phyloP scores from a whole-genome alignment of 2,888 invertebrate genomes.

The Oeneis ivallda region DNA sequence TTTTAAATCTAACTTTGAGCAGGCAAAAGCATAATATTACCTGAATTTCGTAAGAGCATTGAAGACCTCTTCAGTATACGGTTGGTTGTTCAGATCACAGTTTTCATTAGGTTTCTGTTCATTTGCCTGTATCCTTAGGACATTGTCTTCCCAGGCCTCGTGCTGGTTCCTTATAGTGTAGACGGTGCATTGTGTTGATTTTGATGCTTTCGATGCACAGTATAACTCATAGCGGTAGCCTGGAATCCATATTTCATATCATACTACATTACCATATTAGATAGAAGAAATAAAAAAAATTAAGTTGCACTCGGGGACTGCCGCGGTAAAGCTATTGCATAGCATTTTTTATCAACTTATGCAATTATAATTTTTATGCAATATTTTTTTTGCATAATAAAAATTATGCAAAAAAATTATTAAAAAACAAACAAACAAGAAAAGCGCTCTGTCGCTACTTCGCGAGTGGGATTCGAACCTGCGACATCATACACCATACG shows the following conservation, averaged over 20 bases:
- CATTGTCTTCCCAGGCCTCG: constrained; percentile 89
- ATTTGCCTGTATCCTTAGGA: constrained; percentile 57
- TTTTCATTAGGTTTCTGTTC: constrained; percentile 23
- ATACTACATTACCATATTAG: neutral
- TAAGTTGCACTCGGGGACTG: too few relatives aligned
- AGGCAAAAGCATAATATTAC: constrained; percentile 45
- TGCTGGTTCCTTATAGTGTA: constrained; percentile 89
- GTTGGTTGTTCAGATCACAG: constrained; percentile 42
- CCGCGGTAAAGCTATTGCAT: too few relatives aligned
- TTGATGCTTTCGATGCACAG: constrained; percentile 93
- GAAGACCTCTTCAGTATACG: constrained; percentile 88
- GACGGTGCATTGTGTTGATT: constrained; percentile 94
- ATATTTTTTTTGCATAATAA: too few relatives aligned
- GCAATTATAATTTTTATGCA: too few relatives aligned
- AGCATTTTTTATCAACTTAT: too few relatives aligned
- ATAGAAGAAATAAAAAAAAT: too few relatives aligned
- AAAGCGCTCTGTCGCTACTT: too few relatives aligned
- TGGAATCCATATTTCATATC: constrained; percentile 50
- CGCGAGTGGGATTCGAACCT: too few relatives aligned
- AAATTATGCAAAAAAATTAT: too few relatives aligned
- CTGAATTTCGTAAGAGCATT: constrained; percentile 86
- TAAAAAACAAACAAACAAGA: too few relatives aligned
- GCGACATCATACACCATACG: too few relatives aligned
- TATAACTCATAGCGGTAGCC: constrained; percentile 97
- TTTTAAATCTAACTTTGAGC: too few relatives aligned